Evolutionary conservation across 2,888 invertebrate genomes (phyloP).

Genomic region (Clunio marinus): DNA sequence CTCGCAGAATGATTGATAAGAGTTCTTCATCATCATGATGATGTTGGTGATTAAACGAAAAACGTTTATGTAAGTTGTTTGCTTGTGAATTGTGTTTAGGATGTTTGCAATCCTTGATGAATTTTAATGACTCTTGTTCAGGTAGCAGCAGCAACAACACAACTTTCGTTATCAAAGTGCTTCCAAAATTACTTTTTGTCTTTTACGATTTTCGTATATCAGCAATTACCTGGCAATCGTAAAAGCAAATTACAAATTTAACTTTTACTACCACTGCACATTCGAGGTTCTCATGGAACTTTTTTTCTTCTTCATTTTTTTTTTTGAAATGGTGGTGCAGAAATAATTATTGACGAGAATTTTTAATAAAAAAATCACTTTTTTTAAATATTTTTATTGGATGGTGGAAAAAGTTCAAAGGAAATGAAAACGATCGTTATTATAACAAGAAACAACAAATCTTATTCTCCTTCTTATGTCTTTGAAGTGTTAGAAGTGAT

Average conservation of each 20-base stretch:
- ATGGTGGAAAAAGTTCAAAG: not conserved
- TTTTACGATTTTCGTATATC: slow-evolving; percentile 17
- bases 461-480: not conserved
- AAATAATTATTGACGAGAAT: not conserved
- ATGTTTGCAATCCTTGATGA: not conserved
- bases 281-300: not conserved
- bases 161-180: slow-evolving; percentile 15
- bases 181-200: slow-evolving; percentile 1
- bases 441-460: no score
- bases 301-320: no score
- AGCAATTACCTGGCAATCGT: slow-evolving; percentile 13
- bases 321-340: no score
- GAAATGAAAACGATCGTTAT: no score
- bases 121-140: no score
- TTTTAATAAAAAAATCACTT: not conserved
- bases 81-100: not conserved
- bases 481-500: not conserved
- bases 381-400: no score
- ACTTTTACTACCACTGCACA: slow-evolving; percentile 6
- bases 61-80: no score
- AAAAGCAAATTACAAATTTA: slow-evolving; percentile 14
- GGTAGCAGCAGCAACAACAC: no score
- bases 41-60: not conserved
- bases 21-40: not conserved
- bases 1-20: not conserved